These are phyloP conservation scores for Caenorhabditis auriculariae DNA, from an alignment of 2,888 invertebrate species.

Conservation along the genomic window DNA sequence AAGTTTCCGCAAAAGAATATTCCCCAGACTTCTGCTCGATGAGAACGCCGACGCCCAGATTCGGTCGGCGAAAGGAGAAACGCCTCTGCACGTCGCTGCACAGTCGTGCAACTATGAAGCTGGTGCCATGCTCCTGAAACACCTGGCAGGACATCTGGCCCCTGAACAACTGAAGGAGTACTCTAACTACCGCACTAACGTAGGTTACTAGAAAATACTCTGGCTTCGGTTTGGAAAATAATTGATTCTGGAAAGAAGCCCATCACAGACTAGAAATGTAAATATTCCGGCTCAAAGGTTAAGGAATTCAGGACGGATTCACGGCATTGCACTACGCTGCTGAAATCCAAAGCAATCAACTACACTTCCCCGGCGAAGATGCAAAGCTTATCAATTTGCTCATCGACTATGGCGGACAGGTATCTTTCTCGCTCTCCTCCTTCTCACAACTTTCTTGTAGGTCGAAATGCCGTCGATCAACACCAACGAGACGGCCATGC, in stretches of 20 bases:
- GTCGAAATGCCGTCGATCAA: constrained; percentile 65
- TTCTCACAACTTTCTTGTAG: constrained; percentile 10
- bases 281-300: neutral
- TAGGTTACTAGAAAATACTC: constrained; percentile 24
- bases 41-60: constrained; percentile 88
- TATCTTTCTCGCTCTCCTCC: no score
- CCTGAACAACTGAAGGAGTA: constrained; percentile 47
- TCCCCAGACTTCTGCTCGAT: constrained; percentile 78
- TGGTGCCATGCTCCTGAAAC: constrained; percentile 81
- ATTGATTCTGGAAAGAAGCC: neutral
- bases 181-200: constrained; percentile 56
- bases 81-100: constrained; percentile 90
- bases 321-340: constrained; percentile 92
- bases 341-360: constrained; percentile 81
- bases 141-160: constrained; percentile 67
- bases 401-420: constrained; percentile 87
- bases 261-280: neutral
- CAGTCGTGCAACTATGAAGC: constrained; percentile 76
- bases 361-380: constrained; percentile 76
- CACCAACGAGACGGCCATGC: constrained; percentile 89
- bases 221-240: neutral
- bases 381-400: constrained; percentile 83
- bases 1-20: neutral
- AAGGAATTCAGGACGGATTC: constrained; percentile 76
- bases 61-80: constrained; percentile 82